Evolutionary conservation across 2,888 invertebrate genomes (phyloP), one percentile per base, ranked within the genome.

Genomic region (Dolomedes plantarius): DNA sequence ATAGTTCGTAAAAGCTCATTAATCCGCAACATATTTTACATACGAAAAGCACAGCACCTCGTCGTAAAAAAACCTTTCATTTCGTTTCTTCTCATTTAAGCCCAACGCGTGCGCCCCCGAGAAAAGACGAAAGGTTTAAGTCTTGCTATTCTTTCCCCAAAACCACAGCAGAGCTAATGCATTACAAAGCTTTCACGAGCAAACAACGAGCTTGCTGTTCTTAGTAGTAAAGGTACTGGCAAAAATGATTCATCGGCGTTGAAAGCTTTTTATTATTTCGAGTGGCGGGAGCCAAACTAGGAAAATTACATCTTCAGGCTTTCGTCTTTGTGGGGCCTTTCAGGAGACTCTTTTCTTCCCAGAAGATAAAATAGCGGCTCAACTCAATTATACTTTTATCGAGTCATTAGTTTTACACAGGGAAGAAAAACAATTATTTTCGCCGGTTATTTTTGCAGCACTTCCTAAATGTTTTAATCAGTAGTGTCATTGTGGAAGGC

Each of bases 231-330:
- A 41, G 39, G 69, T 41, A 69, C 41, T 39, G 28, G 36, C 69
- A 69, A 41, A 68, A 69, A 41, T 69, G 69, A 69, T 69, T 69
- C 69, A 69, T 69, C 32, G 69, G 41, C 41, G 67, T 41, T 41
- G 69, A 69, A 69, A 69, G 69, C 69, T 27, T 69, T 69, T 69
- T 69, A 69, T 69, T 69, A 69, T 69, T 69, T 69, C 28, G 39
- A 41, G 41, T 69, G 39, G 28, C 36, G 39, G 41, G 28, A 69
- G 41, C 41, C 39, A 69, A 41, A 41, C 41, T 69, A 41, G 28
- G 69, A 41, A 69, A 39, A 41, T 67, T 67, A 67, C 67, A 67
- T 67, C 32, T 31, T 32, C 32, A 19, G 23, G 32, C 67, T 67
- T 36, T 67, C 67, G 23, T 67, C 67, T 32, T 36, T 36, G 32